phyloP scores from a whole-genome alignment of 1,140 invertebrate species.

The Doryteuthis pealeii region DNA sequence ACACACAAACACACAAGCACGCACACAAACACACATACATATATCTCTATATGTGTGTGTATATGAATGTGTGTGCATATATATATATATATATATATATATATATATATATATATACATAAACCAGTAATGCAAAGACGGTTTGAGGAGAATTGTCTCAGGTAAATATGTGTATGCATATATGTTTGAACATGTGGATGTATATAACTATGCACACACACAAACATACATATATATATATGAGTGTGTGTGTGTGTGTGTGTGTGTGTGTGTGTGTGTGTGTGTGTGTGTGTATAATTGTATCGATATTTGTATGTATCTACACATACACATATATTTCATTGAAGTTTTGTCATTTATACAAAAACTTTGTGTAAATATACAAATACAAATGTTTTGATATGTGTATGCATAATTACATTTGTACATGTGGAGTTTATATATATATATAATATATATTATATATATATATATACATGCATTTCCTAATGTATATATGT shows the following conservation, averaged over 20 bases:
- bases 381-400: background rate
- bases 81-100: slow-evolving; percentile 16
- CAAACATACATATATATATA: background rate
- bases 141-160: background rate
- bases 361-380: background rate
- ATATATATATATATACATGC: slow-evolving; percentile 13
- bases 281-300: background rate
- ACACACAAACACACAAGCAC: background rate
- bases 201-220: background rate
- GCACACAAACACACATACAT: background rate
- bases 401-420: background rate
- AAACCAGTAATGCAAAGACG: background rate
- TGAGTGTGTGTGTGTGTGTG: background rate
- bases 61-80: slow-evolving; percentile 12
- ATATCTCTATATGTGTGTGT: background rate
- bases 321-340: slow-evolving; percentile 1
- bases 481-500: slow-evolving; percentile 38
- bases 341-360: background rate
- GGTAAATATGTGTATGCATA: background rate
- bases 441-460: background rate
- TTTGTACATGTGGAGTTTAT: background rate
- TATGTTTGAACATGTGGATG: background rate
- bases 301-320: background rate
- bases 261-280: background rate
- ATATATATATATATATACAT: slow-evolving; percentile 14